A percentile compares a stretch with the other conserved stretches of the same genome.
These are phyloP conservation scores for Epiblema foenella DNA, from an alignment of 2,888 invertebrate genomes.

Conservation along the genomic window DNA sequence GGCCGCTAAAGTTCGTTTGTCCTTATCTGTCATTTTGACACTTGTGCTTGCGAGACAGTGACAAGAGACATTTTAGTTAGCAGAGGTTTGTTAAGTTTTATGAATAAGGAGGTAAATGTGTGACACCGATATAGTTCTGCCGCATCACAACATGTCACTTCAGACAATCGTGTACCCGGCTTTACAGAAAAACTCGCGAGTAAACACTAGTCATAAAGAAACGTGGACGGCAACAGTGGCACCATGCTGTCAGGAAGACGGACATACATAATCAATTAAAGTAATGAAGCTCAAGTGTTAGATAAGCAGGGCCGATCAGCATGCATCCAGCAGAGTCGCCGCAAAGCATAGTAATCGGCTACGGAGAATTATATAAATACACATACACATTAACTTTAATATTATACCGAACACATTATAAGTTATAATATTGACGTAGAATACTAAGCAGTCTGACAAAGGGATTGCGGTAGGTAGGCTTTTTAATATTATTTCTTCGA, in stretches of 20 bases:
- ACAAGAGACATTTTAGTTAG: too few species aligned
- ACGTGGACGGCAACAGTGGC: background rate
- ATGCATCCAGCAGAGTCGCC: background rate
- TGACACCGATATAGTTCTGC: too few species aligned
- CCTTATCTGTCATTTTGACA: too few species aligned
- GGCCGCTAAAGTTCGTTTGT: too few species aligned
- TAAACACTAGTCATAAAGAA: background rate
- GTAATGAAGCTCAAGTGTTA: constrained; percentile 31
- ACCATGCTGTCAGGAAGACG: constrained; percentile 34
- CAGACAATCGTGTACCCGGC: too few species aligned
- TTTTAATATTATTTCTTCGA: background rate
- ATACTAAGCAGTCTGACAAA: constrained; percentile 3
- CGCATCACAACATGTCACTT: too few species aligned
- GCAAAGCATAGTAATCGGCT: constrained; percentile 19
- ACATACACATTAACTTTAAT: constrained; percentile 14
- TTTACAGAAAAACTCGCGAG: background rate
- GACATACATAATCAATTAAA: constrained; percentile 40
- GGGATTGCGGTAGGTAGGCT: background rate
- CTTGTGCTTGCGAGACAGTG: too few species aligned
- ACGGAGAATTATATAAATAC: constrained; percentile 26
- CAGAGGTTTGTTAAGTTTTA: too few species aligned
- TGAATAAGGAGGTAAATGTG: too few species aligned
- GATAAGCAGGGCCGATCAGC: constrained; percentile 21
- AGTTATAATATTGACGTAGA: constrained; percentile 10
- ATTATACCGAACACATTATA: background rate